Evolutionary conservation across 2,113 vertebrate genomes (phyloP).

Genomic region (Passer domesticus): DNA sequence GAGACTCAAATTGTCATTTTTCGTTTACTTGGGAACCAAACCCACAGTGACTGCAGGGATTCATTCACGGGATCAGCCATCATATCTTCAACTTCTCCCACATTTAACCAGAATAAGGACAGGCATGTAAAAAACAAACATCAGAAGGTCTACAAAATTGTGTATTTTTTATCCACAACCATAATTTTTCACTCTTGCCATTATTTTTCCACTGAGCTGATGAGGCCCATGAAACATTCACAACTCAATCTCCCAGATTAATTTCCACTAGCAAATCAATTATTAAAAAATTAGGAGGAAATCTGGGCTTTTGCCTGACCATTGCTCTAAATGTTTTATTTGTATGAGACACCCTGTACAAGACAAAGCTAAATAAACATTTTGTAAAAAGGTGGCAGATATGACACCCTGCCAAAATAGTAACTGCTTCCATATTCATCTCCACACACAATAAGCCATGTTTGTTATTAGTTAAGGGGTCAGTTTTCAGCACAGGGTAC

Average conservation of each 20-base stretch:
- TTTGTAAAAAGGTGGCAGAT: neutral
- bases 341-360: neutral
- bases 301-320: neutral
- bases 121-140: neutral
- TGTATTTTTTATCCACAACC: neutral
- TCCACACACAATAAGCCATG: neutral
- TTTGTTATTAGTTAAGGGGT: neutral
- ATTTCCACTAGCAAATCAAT: neutral
- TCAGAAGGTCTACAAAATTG: neutral
- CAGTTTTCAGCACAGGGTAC: neutral
- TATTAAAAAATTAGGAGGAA: neutral
- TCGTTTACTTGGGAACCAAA: neutral
- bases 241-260: neutral
- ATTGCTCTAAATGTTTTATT: neutral
- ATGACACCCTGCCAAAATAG: neutral
- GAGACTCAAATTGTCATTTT: neutral
- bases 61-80: neutral
- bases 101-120: neutral
- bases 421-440: neutral
- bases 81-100: neutral
- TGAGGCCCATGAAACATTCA: neutral
- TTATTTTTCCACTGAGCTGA: neutral
- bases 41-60: neutral
- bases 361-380: constrained; percentile 16
- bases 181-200: neutral